Conservation (phyloP, 2,113 vertebrate genomes). For the Nipponia nippon region DNA sequence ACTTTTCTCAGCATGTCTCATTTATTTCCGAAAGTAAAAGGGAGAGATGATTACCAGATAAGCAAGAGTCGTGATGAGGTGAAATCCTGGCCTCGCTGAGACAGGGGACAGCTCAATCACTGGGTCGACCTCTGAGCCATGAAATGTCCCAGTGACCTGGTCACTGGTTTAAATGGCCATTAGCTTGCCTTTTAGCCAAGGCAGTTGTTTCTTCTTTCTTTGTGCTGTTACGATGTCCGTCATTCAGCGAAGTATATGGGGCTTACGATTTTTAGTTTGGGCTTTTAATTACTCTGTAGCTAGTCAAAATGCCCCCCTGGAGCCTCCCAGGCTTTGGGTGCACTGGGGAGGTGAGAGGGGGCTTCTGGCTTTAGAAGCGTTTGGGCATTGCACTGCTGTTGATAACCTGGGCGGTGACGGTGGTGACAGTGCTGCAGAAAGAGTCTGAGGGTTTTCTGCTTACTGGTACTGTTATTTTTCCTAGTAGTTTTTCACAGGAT, state of each 20-base stretch:
- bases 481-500: neutral
- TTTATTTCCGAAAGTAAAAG: conserved; percentile 10
- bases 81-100: neutral
- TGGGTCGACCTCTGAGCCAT: neutral
- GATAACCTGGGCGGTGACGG: neutral
- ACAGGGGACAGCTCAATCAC: neutral
- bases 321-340: neutral
- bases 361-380: neutral
- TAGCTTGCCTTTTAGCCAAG: neutral
- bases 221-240: neutral
- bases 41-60: neutral
- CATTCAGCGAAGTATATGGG: neutral
- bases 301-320: neutral
- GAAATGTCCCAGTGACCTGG: neutral
- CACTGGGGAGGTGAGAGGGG: neutral
- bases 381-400: neutral
- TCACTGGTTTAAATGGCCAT: neutral
- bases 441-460: neutral
- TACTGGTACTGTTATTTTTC: neutral
- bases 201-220: neutral
- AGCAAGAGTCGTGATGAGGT: neutral
- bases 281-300: neutral
- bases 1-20: conserved; percentile 37
- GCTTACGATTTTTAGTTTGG: neutral
- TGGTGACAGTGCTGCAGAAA: neutral